Evolutionary conservation across 1,140 invertebrate species (phyloP).

Genomic region (Bombus confusus): DNA sequence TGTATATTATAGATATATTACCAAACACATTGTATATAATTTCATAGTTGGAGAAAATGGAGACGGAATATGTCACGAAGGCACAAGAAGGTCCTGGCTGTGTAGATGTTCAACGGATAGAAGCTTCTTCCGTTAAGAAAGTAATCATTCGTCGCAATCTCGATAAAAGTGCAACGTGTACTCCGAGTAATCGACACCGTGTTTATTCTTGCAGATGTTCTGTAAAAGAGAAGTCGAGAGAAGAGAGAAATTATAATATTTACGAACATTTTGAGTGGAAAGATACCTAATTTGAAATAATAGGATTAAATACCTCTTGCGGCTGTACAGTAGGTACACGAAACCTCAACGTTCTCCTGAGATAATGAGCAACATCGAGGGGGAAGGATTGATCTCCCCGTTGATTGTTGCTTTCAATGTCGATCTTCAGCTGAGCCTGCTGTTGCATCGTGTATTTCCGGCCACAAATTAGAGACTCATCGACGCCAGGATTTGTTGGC

Average conservation of each 20-base stretch:
- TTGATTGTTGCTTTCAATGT: conserved; percentile 74
- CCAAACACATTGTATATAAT: conserved; percentile 38
- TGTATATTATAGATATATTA: conserved; percentile 27
- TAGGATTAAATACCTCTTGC: conserved; percentile 73
- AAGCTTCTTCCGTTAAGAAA: not conserved
- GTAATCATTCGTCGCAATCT: conserved; percentile 77
- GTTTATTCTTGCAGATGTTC: conserved; percentile 79
- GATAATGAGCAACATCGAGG: conserved; percentile 77
- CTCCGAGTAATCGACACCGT: conserved; percentile 77
- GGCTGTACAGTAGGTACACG: conserved; percentile 78
- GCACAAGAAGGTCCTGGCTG: conserved; percentile 50
- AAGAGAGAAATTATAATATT: not conserved
- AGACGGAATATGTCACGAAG: conserved; percentile 55
- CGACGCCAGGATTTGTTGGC: conserved; percentile 57
- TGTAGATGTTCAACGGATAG: conserved; percentile 6
- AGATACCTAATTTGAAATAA: not conserved
- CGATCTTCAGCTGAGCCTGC: conserved; percentile 62
- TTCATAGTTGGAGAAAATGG: conserved; percentile 31
- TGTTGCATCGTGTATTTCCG: conserved; percentile 74
- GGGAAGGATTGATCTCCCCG: conserved; percentile 74
- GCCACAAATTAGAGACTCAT: conserved; percentile 73
- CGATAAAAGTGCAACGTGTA: conserved; percentile 79
- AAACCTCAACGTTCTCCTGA: conserved; percentile 77
- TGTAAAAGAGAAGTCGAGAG: conserved; percentile 57
- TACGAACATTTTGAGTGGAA: no score